Evolutionary conservation across 2,113 vertebrate species (phyloP), one percentile per base, ranked within the genome.

Genomic region (Rhinopomastus cyanomelas): DNA sequence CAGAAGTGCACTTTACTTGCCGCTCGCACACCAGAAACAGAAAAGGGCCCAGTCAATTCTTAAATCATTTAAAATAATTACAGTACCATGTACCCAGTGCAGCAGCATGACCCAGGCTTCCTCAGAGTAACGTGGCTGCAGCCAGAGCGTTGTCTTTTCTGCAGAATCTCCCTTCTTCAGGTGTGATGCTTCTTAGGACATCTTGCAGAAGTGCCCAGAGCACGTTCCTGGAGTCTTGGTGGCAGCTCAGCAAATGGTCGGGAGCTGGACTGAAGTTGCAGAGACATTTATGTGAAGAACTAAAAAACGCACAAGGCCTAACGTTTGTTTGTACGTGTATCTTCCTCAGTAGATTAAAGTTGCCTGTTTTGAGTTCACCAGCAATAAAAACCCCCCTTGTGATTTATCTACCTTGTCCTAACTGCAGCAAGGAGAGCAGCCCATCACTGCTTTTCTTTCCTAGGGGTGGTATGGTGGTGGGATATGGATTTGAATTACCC

Each of bases 351-450:
- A 96, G 94, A 96, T 96, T 96, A 94, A 96, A 97, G 81, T 95
- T 97, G 96, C 96, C 96, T 97, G 96, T 97, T 97, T 96, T 96
- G 95, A 97, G 93, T 96, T 97, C 96, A 96, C 96, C 96, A 97
- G 96, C 96, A 97, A 97, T 97, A 97, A 97, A 97, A 86, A 92
- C 46, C 7, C 17, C 8, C 10, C 65, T 91, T 94, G 96, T 96
- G 93, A 92, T 95, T 96, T 95, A 90, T 96, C 95, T 82, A 37
- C 52, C 55, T 94, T 93, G 85, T 93, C 61, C 80, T 94, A 81
- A 88, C 76, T 93, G 64, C 81, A 86, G 73, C 74, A 79, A 81
- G 51, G 66, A 90, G 32, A 69, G 30, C 17, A 51, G 51, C 62
- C 57, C 9, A 23, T 57, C 3, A 13, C 87, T 92, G 71, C 62